phyloP scores from a whole-genome alignment of 2,888 invertebrate species.

The Noctua fimbriata region DNA sequence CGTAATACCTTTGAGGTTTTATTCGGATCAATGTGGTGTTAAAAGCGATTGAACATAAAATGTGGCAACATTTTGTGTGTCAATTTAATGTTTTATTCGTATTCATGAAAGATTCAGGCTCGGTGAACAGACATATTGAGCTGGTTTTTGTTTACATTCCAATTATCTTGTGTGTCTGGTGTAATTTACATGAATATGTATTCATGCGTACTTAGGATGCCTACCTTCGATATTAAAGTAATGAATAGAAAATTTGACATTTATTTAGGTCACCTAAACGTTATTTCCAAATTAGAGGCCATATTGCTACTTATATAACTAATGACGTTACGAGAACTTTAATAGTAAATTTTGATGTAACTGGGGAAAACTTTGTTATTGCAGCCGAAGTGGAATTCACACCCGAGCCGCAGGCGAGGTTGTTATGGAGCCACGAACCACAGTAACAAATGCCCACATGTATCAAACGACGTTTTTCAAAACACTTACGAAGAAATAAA shows the following conservation, averaged over 20 bases:
- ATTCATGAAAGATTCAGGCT: slow-evolving; percentile 35
- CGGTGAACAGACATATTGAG: not conserved
- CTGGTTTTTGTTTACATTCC: slow-evolving; percentile 8
- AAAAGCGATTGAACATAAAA: slow-evolving; percentile 40
- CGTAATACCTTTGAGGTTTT: slow-evolving; percentile 30
- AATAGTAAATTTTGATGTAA: too few relatives aligned
- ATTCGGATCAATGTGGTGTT: slow-evolving; percentile 29
- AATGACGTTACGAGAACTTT: not conserved
- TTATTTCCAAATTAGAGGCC: not conserved
- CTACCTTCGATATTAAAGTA: not conserved
- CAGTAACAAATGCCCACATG: too few relatives aligned
- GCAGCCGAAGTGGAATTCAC: too few relatives aligned
- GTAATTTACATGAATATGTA: not conserved
- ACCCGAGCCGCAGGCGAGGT: too few relatives aligned
- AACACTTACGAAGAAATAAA: too few relatives aligned
- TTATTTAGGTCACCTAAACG: not conserved
- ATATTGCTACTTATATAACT: not conserved
- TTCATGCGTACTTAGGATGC: not conserved
- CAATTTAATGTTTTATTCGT: slow-evolving; percentile 26
- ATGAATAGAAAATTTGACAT: not conserved
- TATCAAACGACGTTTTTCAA: too few relatives aligned
- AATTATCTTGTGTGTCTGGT: slow-evolving; percentile 17
- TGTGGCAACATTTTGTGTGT: slow-evolving; percentile 12
- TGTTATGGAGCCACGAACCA: too few relatives aligned
- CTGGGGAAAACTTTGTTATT: too few relatives aligned